phyloP scores from a whole-genome alignment of 2,113 vertebrate genomes.

The Leiothrix lutea region DNA sequence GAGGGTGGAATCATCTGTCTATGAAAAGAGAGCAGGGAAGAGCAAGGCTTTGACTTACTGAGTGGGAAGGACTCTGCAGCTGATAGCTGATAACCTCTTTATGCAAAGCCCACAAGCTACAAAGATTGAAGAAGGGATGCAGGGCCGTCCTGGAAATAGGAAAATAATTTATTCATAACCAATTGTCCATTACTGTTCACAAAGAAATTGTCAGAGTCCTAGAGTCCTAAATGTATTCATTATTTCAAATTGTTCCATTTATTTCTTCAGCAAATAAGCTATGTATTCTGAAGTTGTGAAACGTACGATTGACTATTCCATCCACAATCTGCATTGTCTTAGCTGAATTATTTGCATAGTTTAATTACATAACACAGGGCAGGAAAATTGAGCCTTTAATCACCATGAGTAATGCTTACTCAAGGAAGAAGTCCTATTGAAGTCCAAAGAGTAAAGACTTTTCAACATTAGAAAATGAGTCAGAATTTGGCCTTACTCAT shows the following conservation, averaged over 20 bases:
- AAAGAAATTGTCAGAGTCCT: background rate
- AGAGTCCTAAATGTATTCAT: background rate
- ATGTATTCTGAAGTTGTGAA: background rate
- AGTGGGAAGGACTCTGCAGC: background rate
- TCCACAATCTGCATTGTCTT: conserved; percentile 8
- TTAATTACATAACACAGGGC: conserved; percentile 18
- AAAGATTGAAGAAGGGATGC: background rate
- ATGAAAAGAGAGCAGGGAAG: background rate
- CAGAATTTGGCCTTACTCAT: background rate
- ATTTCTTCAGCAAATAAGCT: conserved; percentile 3
- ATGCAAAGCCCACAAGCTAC: background rate
- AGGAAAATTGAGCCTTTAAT: conserved; percentile 39
- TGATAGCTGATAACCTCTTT: background rate
- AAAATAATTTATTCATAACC: conserved; percentile 17
- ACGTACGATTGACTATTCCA: background rate
- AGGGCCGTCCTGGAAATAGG: background rate
- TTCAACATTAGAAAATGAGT: background rate
- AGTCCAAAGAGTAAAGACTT: background rate
- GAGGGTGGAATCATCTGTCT: background rate
- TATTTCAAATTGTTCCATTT: conserved; percentile 4
- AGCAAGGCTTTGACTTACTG: background rate
- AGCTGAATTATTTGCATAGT: conserved; percentile 39
- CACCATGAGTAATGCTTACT: conserved; percentile 12
- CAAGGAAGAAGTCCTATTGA: conserved; percentile 26
- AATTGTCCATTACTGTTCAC: background rate